Base-by-base conservation (phyloP, 2,797 vertebrate species). In the Erethizon dorsatum region DNA sequence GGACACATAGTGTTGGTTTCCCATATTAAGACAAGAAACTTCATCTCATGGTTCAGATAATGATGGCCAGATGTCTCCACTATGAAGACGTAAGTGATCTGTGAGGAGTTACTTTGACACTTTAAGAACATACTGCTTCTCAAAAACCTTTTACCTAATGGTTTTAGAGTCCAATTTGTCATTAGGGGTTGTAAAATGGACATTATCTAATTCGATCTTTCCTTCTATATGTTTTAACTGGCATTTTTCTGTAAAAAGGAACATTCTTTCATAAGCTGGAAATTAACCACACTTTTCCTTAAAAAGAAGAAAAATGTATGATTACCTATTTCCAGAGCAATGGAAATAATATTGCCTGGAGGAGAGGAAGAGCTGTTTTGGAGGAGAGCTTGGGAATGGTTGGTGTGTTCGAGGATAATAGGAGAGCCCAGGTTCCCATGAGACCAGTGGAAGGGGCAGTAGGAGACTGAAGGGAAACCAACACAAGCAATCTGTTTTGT, bases 271-370 rank as follows among this genome's bases (percentile, higher is more conserved):
- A 69, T 77, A 52, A n/a, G 54, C 71, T 78, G 1, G 15, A 85
- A 92, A 54, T 91, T 22, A 91, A 91, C 37, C 63, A 75, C 1
- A 63, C 8, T 80, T 71, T 83, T 52, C 69, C 45, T 83, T 54
- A 59, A 63, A 59, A 61, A 80, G 54, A 45, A 41, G 8, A 50
- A 14, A 87, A 78, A 88, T 45, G 37, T 14, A 50, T 59, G 41
- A 61, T 50, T 89, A n/a, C 26, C n/a, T 61, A 61, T 57, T 84
- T 95, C 71, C 80, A 93, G 61, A 57, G 59, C 28, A 82, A 90
- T 83, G 45, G 52, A 77, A 79, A 88, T 41, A 90, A 41, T 37
- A 45, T 47, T 28, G 57, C n/a, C 26, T 41, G 10, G 54, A 83
- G 37, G 22, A 11, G 37, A 69, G 37, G 15, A 14, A n/a, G 11